Base-by-base conservation (phyloP, 2,113 vertebrate genomes). In the Cyprinodon brontotheroides region DNA sequence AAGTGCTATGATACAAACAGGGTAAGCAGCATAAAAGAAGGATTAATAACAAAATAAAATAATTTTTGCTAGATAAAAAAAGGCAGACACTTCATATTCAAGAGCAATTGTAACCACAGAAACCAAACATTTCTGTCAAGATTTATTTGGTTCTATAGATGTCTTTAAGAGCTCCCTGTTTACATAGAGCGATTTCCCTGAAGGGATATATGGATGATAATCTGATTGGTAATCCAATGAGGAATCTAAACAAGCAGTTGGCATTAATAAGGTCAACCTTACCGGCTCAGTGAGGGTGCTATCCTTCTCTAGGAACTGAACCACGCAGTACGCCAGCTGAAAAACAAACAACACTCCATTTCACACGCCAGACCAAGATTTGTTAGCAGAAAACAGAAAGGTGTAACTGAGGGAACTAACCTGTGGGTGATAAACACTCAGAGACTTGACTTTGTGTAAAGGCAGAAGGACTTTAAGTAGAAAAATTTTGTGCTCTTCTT, bases 401-500 rank as follows among this genome's bases (percentile, higher is more conserved):
- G 4, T 22, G 3, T 17, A 59, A 20, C 8, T 3, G 41, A n/a
- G 1, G 36, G 13, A 8, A n/a, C 29, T 20, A 91, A 99, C 98
- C 96, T 99, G 98, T 71, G 98, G 97, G 84, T 99, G 98, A 91
- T 99, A 99, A 77, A 99, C 98, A 84, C 98, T 99, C 88, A 99
- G 96, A 67, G 98, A 99, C 89, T 99, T 99, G 92, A 99, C 98
- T 96, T 99, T 99, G 94, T 99, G 98, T 93, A 99, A 93, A 72
- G 98, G 98, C 89, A 99, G 90, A 86, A 99, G 95, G 88, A 99
- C 98, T 93, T 99, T 99, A 87, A 99, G 82, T 14, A 99, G 86
- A 92, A 99, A 99, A 91, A 99, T 98, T 93, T 99, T 99, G 96
- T 99, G 98, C 94, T 99, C 98, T 93, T 99, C 98, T 95, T 99